These are phyloP conservation scores for Nesogale talazaci DNA, from an alignment of 2,113 vertebrate species.

Conservation along the genomic window DNA sequence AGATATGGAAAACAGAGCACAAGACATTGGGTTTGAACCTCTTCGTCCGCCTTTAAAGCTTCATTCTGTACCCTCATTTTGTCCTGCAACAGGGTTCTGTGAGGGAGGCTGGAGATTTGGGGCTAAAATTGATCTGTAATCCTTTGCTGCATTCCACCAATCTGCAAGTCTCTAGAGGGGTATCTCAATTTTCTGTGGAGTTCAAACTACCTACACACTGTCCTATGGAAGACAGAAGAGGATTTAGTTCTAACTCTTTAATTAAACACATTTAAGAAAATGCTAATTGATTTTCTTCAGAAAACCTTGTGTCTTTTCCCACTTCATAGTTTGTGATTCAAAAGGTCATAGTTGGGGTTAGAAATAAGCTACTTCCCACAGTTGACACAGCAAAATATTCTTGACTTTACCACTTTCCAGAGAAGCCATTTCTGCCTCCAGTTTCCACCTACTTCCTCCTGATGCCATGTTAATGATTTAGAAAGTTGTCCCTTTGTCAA, in stretches of 20 bases:
- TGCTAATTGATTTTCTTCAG: background rate
- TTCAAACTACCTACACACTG: background rate
- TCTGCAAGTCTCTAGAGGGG: background rate
- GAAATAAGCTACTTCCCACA: background rate
- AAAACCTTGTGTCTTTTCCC: background rate
- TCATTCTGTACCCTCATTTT: background rate
- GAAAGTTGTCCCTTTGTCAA: background rate
- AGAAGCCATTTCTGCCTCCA: background rate
- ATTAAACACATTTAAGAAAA: slow-evolving; percentile 35
- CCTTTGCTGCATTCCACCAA: background rate
- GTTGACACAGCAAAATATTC: too few species aligned
- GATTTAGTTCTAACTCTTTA: background rate
- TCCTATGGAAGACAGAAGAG: background rate
- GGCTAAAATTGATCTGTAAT: background rate
- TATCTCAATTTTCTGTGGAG: background rate
- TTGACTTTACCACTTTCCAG: background rate
- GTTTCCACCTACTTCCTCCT: background rate
- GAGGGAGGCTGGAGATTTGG: background rate
- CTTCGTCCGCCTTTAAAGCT: background rate
- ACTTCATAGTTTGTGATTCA: background rate
- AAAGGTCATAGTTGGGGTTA: background rate
- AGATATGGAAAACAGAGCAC: background rate
- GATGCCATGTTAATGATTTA: background rate
- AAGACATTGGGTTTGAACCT: background rate
- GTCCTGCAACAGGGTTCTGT: accelerated